Evolutionary conservation across 2,113 vertebrate species (phyloP).

Genomic region (Varanus salvator): DNA sequence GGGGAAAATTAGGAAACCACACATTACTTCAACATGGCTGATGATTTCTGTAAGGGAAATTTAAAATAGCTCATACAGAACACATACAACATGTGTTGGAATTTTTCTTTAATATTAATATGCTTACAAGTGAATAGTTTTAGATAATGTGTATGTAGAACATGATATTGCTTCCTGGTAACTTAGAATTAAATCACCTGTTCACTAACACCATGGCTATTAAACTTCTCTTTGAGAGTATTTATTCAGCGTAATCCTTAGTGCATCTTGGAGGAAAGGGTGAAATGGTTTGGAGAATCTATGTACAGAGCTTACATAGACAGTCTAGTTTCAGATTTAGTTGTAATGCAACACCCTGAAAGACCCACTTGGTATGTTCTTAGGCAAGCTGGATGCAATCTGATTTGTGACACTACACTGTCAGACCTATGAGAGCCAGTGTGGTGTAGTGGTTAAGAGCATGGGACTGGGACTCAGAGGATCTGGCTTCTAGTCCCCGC

Average conservation of each 20-base stretch:
- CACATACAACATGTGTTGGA: conserved; percentile 23
- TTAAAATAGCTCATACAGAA: conserved; percentile 59
- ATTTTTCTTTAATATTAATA: conserved; percentile 57
- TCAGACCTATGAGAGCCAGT: neutral
- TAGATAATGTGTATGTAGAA: neutral
- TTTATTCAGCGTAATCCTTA: conserved; percentile 27
- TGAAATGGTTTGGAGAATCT: neutral
- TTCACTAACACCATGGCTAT: neutral
- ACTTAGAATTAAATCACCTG: neutral
- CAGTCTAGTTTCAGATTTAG: neutral
- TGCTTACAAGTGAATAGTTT: conserved; percentile 54
- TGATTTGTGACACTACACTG: neutral
- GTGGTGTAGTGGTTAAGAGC: too few species aligned
- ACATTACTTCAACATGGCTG: conserved; percentile 68
- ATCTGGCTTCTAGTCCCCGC: too few species aligned
- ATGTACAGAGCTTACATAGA: neutral
- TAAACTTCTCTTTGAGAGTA: neutral
- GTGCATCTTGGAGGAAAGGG: neutral
- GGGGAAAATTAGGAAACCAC: conserved; percentile 34
- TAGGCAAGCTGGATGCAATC: neutral
- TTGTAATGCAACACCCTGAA: neutral
- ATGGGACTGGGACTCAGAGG: too few species aligned
- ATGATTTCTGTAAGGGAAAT: conserved; percentile 52
- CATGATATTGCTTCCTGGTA: neutral
- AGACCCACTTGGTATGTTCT: neutral